Conservation (phyloP, 2,888 invertebrate species). For the Hypena proboscidalis region DNA sequence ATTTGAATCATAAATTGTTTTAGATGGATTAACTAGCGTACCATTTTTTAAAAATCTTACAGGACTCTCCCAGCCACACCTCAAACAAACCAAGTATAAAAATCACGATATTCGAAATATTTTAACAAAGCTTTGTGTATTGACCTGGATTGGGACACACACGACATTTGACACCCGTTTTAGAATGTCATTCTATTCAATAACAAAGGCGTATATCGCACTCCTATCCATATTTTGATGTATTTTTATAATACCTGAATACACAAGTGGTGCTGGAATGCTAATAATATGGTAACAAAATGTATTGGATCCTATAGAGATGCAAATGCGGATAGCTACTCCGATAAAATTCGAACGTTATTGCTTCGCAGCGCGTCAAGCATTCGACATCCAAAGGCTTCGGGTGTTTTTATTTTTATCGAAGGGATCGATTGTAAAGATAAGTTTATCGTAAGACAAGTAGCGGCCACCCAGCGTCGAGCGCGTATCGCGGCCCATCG, state of each 20-base stretch:
- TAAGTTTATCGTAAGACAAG: constrained; percentile 84
- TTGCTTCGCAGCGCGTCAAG: constrained; percentile 77
- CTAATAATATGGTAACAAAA: constrained; percentile 75
- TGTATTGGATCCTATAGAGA: constrained; percentile 76
- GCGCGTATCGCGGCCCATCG: constrained; percentile 49
- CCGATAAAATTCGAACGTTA: constrained; percentile 79
- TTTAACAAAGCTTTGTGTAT: no score
- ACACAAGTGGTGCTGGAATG: constrained; percentile 64
- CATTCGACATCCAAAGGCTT: constrained; percentile 69
- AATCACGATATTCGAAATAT: no score
- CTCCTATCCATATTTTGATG: constrained; percentile 24
- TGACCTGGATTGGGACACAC: no score
- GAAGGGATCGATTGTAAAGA: constrained; percentile 82
- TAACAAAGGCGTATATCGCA: constrained; percentile 23
- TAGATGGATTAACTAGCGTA: no score
- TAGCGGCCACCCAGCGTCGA: constrained; percentile 79
- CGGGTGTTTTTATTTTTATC: constrained; percentile 80
- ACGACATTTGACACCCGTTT: not conserved
- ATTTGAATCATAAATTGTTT: no score
- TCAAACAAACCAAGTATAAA: no score
- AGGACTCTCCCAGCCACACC: no score
- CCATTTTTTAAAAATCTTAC: no score
- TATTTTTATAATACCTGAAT: constrained; percentile 49
- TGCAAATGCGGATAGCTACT: constrained; percentile 76
- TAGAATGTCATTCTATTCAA: constrained; percentile 12